Evolutionary conservation across 35 echinoderm and acorn worm species (phyloP), one percentile per base, ranked within the genome.

Genomic region (Eucidaris tribuloides): DNA sequence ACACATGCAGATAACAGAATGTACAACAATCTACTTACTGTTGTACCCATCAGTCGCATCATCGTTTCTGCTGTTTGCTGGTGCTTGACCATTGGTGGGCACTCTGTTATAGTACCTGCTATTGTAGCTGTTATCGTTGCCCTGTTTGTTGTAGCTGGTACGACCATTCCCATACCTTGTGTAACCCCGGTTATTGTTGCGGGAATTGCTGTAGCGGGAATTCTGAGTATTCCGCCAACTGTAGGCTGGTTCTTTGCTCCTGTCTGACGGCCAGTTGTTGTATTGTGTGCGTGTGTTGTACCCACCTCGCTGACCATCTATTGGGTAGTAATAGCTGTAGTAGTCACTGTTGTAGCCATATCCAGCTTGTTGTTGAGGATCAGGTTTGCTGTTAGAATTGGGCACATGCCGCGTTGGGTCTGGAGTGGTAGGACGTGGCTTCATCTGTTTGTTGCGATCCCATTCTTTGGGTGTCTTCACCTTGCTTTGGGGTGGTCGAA

Each of bases 321-420:
- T 33, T n/a, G 18, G 61, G 40, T 74, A 74, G 41, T 74, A 74
- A 44, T 74, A 74, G 68, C 68, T 74, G n/a, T 74, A 74, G 68
- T 74, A 74, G 68, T 74, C 68, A 74, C 68, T 74, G 23, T 74
- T 74, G 68, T 74, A 74, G 68, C 34, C 41, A 44, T 74, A 74
- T 74, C 68, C 68, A 42, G 36, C 11, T 18, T 36, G 22, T 11
- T 25, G 36, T 14, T 23, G 33, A 1, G 68, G 68, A 35, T 74
- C 68, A n/a, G n/a, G n/a, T n/a, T n/a, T n/a, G n/a, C n/a, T n/a
- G n/a, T n/a, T n/a, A 19, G 68, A 74, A 38, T 74, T 19, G 0
- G 68, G 44, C 15, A 74, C n/a, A 44, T 22, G 11, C 3, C 17
- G 36, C 3, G 37, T 22, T 42, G 68, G 68, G 48, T 52, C 48